Evolutionary conservation across 2,113 vertebrate genomes (phyloP).

Genomic region (Cynopterus brachyotis): DNA sequence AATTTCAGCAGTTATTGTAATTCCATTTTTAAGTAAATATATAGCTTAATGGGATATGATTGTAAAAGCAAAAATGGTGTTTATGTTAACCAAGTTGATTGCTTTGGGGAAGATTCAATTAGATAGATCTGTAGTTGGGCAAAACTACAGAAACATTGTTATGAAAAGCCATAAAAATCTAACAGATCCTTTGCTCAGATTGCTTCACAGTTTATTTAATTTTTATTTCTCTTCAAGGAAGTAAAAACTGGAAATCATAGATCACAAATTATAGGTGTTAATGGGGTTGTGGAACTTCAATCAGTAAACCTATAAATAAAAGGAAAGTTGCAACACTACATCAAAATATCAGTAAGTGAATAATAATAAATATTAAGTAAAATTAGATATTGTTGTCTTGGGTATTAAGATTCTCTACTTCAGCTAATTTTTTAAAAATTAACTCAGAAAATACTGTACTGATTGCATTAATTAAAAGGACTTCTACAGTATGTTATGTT

Average conservation of each 20-base stretch:
- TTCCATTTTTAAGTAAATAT: slow-evolving; percentile 40
- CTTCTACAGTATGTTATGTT: not conserved
- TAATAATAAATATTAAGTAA: not conserved
- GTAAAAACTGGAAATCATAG: not conserved
- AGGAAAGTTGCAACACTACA: not conserved
- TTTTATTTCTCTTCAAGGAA: not conserved
- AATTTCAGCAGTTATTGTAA: slow-evolving; percentile 10
- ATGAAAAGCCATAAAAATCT: not conserved
- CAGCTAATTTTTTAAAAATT: not conserved
- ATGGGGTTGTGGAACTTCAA: not conserved
- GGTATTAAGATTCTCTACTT: not conserved
- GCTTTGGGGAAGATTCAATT: slow-evolving; percentile 7
- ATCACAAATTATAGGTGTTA: not conserved
- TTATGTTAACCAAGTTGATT: slow-evolving; percentile 8
- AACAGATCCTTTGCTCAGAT: not conserved
- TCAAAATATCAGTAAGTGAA: not conserved
- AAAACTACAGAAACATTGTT: not conserved
- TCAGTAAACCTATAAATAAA: not conserved
- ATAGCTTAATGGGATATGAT: slow-evolving; percentile 4
- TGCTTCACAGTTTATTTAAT: not conserved
- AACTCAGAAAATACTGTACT: not conserved
- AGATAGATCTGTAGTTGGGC: not conserved
- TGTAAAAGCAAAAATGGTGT: not conserved
- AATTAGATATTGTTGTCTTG: not conserved
- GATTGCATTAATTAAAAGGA: not conserved